These are phyloP conservation scores for Pangasius mekongensis DNA, from an alignment of 2,797 vertebrate genomes.

Conservation along the genomic window DNA sequence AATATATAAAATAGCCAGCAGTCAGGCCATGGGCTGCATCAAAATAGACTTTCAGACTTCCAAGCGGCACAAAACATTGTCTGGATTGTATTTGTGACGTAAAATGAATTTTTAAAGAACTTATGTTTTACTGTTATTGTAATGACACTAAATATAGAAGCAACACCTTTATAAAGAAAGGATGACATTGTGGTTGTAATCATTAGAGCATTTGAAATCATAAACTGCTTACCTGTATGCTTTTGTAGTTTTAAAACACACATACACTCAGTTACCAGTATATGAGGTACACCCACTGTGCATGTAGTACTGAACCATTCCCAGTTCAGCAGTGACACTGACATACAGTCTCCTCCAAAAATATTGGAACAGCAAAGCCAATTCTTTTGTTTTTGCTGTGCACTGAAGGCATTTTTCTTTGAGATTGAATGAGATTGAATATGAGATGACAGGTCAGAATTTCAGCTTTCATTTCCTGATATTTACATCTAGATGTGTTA, in stretches of 20 bases:
- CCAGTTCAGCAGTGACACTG: not conserved
- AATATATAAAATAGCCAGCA: not conserved
- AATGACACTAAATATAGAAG: not conserved
- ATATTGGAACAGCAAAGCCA: not conserved
- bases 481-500: not conserved
- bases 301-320: not conserved
- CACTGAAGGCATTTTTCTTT: not conserved
- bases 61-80: not conserved
- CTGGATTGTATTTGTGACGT: not conserved
- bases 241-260: not conserved
- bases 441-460: not conserved
- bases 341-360: not conserved
- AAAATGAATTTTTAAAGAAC: not conserved
- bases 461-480: not conserved
- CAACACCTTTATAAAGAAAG: not conserved
- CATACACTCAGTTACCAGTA: not conserved
- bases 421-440: not conserved
- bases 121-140: not conserved
- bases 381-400: not conserved
- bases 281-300: not conserved
- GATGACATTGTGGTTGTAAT: not conserved
- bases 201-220: not conserved
- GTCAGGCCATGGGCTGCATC: not conserved
- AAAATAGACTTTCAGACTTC: not conserved
- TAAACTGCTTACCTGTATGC: not conserved